phyloP scores from a whole-genome alignment of 2,113 vertebrate species.

The Reinhardtius hippoglossoides region DNA sequence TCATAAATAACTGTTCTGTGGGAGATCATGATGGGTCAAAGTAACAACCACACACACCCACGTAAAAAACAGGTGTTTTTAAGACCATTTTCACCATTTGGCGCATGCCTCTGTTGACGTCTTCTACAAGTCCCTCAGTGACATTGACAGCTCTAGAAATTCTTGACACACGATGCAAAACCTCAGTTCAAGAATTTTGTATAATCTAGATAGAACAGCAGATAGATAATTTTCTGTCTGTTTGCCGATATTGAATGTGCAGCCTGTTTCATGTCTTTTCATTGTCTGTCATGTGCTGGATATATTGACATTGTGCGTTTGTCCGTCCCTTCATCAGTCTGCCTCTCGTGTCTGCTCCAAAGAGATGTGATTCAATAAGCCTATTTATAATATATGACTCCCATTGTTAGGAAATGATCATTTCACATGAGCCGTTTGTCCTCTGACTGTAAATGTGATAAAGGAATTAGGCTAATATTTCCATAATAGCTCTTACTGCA shows the following conservation, averaged over 20 bases:
- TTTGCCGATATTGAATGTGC: background rate
- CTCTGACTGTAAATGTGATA: background rate
- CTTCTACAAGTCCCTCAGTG: slow-evolving; percentile 9
- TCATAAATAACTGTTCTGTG: no score
- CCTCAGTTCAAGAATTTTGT: no score
- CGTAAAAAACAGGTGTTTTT: background rate
- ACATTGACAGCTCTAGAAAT: background rate
- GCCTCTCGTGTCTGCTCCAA: background rate
- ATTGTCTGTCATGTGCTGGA: background rate
- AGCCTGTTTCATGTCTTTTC: background rate
- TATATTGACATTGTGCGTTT: background rate
- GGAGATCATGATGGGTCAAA: no score
- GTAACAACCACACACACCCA: no score
- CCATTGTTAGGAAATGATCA: background rate
- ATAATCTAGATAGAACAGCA: no score
- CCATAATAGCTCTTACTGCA: background rate
- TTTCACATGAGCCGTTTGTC: background rate
- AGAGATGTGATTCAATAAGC: background rate
- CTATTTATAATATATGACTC: background rate
- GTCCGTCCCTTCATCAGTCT: background rate
- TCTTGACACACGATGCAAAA: no score
- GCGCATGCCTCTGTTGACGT: background rate
- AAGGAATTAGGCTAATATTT: background rate
- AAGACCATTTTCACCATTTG: slow-evolving; percentile 11
- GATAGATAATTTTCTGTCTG: no score